Evolutionary conservation across 2,113 vertebrate genomes (phyloP).

Genomic region (Mandrillus leucophaeus): DNA sequence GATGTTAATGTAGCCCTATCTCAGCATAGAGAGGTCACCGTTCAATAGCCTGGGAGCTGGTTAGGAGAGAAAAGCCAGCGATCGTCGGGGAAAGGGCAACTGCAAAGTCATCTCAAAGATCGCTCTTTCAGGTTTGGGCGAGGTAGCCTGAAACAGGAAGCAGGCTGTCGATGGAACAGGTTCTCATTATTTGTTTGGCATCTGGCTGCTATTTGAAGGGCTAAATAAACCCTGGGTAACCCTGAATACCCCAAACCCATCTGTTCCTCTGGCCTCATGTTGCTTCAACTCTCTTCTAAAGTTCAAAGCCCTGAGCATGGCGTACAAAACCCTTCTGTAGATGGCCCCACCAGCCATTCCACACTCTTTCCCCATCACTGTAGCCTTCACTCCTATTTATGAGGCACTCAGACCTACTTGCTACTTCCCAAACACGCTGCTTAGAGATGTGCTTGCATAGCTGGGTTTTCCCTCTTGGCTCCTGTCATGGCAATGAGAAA

Average conservation of each 20-base stretch:
- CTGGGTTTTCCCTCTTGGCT: neutral
- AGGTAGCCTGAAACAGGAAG: neutral
- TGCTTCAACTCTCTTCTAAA: neutral
- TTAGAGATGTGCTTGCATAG: neutral
- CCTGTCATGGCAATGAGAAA: neutral
- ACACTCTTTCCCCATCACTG: neutral
- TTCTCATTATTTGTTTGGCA: neutral
- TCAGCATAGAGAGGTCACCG: neutral
- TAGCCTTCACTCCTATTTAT: neutral
- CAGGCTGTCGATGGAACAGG: neutral
- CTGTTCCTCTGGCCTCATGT: neutral
- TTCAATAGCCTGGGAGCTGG: neutral
- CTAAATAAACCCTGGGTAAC: too few species aligned
- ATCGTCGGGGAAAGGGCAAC: neutral
- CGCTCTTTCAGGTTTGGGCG: neutral
- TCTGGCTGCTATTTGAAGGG: neutral
- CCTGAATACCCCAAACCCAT: neutral
- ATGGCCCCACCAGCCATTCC: too few species aligned
- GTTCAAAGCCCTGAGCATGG: neutral
- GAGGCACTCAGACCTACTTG: too few species aligned
- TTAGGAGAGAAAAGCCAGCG: neutral
- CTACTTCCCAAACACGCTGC: fast-evolving
- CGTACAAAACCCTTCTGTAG: neutral
- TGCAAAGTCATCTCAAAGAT: neutral
- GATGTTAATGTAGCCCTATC: neutral